These are phyloP conservation scores for Hetaerina americana DNA, from an alignment of 1,140 invertebrate genomes.

Conservation along the genomic window DNA sequence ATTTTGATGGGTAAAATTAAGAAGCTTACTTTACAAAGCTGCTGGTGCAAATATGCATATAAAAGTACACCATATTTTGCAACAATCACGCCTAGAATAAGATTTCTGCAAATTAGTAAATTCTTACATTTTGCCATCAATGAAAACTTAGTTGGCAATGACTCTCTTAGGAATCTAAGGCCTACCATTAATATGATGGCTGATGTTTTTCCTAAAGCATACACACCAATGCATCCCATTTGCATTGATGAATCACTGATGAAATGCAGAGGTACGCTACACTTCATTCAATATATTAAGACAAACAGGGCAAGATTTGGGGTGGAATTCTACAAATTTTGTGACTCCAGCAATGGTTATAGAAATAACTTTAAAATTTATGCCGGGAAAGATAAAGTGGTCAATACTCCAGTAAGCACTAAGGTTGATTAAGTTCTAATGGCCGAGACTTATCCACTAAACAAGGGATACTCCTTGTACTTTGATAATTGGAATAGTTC, in stretches of 20 bases:
- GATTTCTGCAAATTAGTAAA: not conserved
- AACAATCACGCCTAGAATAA: not conserved
- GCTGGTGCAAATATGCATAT: not conserved
- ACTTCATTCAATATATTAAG: constrained; percentile 12
- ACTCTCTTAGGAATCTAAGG: no score
- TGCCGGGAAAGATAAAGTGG: constrained; percentile 11
- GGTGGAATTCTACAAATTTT: constrained; percentile 13
- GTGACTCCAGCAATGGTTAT: constrained; percentile 10
- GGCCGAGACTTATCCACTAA: not conserved
- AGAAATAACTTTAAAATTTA: constrained; percentile 13
- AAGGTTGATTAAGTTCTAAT: no score
- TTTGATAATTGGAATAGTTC: not conserved
- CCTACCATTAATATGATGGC: not conserved
- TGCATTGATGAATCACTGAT: constrained; percentile 13
- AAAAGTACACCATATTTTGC: not conserved
- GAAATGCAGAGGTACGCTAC: constrained; percentile 10
- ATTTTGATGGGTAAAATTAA: not conserved
- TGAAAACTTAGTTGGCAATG: no score
- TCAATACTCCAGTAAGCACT: not conserved
- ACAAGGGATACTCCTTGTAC: not conserved
- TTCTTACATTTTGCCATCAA: no score
- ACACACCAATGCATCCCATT: constrained; percentile 3
- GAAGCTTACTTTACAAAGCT: not conserved
- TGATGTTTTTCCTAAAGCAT: constrained; percentile 2
- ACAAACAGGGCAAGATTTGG: constrained; percentile 12